Percentiles rank a stretch among this genome's conserved stretches.
These are phyloP conservation scores for Tortrix viridana DNA, from an alignment of 2,888 invertebrate genomes.

Conservation along the genomic window DNA sequence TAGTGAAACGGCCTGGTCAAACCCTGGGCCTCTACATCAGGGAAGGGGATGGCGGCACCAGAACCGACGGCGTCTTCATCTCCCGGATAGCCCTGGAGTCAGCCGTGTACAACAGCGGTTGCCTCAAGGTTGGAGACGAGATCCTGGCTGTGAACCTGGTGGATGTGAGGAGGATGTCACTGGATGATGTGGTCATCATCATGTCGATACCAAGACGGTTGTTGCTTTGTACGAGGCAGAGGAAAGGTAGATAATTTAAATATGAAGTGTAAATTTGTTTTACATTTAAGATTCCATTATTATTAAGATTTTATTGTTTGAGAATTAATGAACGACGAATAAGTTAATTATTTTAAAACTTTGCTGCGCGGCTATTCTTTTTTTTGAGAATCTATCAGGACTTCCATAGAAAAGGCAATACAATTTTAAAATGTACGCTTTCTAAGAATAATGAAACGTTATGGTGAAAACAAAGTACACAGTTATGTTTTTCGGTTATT, in stretches of 20 bases:
- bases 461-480: no score
- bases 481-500: no score
- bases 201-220: constrained; percentile 99
- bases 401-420: no score
- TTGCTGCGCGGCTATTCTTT: no score
- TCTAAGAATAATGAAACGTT: no score
- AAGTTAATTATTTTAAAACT: no score
- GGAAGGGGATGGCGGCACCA: constrained; percentile 99
- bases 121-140: constrained; percentile 98
- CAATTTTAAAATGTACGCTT: no score
- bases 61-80: constrained; percentile 98
- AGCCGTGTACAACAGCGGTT: constrained; percentile 98
- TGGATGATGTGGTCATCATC: constrained; percentile 99
- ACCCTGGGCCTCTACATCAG: constrained; percentile 98
- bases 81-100: constrained; percentile 95
- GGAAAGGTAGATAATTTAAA: constrained; percentile 82
- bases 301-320: no score
- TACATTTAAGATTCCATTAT: no score
- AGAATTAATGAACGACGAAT: no score
- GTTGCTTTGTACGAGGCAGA: constrained; percentile 95
- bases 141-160: constrained; percentile 99
- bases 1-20: constrained; percentile 99
- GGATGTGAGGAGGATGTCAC: constrained; percentile 98
- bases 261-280: background rate
- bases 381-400: no score